These are phyloP conservation scores for Chromis chromis DNA, from an alignment of 2,797 vertebrate genomes.

Conservation along the genomic window DNA sequence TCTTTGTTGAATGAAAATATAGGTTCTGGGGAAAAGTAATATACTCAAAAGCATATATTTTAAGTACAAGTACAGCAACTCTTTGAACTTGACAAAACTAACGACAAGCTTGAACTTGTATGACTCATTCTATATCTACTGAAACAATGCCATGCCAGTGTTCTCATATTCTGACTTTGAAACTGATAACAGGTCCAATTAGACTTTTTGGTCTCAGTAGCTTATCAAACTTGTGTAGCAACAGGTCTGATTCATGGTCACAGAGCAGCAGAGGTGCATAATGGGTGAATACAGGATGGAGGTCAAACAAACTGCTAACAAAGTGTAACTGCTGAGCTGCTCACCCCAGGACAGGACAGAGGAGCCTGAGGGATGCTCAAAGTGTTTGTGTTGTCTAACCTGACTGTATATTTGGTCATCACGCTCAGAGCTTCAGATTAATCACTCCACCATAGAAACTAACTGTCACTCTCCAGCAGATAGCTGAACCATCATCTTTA, in stretches of 20 bases:
- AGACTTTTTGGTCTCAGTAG: too few relatives aligned
- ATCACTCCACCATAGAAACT: conserved; percentile 54
- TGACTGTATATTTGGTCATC: conserved; percentile 4
- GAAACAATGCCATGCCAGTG: too few relatives aligned
- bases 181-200: too few relatives aligned
- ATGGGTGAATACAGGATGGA: conserved; percentile 40
- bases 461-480: conserved; percentile 28
- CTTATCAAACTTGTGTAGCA: too few relatives aligned
- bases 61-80: too few relatives aligned
- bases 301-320: conserved; percentile 10
- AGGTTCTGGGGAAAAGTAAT: too few relatives aligned
- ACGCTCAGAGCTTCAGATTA: conserved; percentile 40
- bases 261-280: conserved; percentile 37
- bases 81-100: too few relatives aligned
- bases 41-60: too few relatives aligned
- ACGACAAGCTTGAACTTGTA: too few relatives aligned
- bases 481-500: conserved; percentile 45
- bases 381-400: conserved; percentile 3
- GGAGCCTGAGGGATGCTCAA: conserved; percentile 8
- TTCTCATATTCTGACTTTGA: too few relatives aligned
- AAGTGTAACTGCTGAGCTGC: neutral
- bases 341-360: neutral
- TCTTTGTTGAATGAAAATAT: too few relatives aligned
- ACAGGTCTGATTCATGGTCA: neutral
- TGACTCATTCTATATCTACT: too few relatives aligned